Percentiles rank a stretch among this genome's conserved stretches.
Evolutionary conservation across 2,888 invertebrate species (phyloP).

Genomic region (Coremacera marginata): DNA sequence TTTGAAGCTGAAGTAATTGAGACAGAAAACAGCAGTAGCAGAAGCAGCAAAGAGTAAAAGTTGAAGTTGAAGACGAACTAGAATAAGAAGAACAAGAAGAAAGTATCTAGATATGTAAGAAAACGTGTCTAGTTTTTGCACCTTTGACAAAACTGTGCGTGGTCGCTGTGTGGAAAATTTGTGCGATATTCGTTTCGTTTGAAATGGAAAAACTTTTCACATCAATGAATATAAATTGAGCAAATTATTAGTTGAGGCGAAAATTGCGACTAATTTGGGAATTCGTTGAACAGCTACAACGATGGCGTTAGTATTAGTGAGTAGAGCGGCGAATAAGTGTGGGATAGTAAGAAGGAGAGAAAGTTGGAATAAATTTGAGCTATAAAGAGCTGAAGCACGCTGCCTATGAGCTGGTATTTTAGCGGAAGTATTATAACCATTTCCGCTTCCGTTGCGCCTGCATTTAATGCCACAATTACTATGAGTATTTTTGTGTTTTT

Average conservation of each 20-base stretch:
- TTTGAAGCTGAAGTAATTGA: constrained; percentile 26
- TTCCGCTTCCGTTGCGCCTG: constrained; percentile 6
- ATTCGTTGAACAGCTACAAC: constrained; percentile 3
- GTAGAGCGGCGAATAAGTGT: not conserved
- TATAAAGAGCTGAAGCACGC: not conserved
- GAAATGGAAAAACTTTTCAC: constrained; percentile 30
- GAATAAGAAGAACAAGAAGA: too few relatives aligned
- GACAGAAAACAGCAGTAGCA: not conserved
- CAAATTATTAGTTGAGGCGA: constrained; percentile 43
- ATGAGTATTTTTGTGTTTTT: not conserved
- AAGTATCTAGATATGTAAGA: not conserved
- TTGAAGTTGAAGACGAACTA: too few relatives aligned
- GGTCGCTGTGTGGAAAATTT: not conserved
- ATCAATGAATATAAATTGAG: constrained; percentile 44
- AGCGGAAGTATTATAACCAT: constrained; percentile 12
- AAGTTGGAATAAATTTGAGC: not conserved
- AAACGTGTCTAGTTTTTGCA: constrained; percentile 13
- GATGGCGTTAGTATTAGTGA: not conserved
- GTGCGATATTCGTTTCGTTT: not conserved
- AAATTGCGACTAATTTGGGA: not conserved
- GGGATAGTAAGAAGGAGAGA: not conserved
- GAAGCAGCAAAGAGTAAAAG: not conserved
- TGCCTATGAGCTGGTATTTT: not conserved
- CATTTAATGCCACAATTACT: not conserved
- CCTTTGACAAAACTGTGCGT: constrained; percentile 7